A percentile compares a stretch with the other conserved stretches of the same genome.
These are phyloP conservation scores for Polydrusus cervinus DNA, from an alignment of 2,888 invertebrate species.

Conservation along the genomic window DNA sequence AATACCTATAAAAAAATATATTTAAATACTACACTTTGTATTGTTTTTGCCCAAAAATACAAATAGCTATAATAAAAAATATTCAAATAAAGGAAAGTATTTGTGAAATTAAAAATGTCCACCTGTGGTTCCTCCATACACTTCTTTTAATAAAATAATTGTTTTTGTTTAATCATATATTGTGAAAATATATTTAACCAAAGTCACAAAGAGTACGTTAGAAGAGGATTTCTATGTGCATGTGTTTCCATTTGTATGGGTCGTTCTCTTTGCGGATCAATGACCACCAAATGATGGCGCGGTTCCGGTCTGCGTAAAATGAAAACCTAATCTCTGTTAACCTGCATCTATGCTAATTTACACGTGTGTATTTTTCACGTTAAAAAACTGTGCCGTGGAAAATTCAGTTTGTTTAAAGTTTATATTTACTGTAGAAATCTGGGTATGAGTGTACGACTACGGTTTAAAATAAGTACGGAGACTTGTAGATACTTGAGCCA, in stretches of 20 bases:
- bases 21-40: too few species aligned
- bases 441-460: not conserved
- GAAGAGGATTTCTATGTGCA: not conserved
- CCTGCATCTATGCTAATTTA: conserved; percentile 36
- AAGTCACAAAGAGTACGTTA: too few species aligned
- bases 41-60: too few species aligned
- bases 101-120: too few species aligned
- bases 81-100: too few species aligned
- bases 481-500: not conserved
- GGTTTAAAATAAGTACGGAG: not conserved
- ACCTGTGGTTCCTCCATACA: too few species aligned
- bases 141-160: too few species aligned
- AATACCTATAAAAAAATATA: too few species aligned
- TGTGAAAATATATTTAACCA: too few species aligned
- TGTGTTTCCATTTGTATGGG: conserved; percentile 8
- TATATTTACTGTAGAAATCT: not conserved
- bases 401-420: conserved; percentile 18
- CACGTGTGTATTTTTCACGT: conserved; percentile 16
- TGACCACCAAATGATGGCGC: conserved; percentile 61
- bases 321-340: conserved; percentile 30
- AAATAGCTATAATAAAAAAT: too few species aligned
- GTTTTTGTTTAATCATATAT: too few species aligned
- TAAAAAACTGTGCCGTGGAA: conserved; percentile 17
- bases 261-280: conserved; percentile 59
- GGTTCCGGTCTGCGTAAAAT: conserved; percentile 61